Conservation (phyloP, 2,888 invertebrate species). For the Lasioglossum zephyrum region DNA sequence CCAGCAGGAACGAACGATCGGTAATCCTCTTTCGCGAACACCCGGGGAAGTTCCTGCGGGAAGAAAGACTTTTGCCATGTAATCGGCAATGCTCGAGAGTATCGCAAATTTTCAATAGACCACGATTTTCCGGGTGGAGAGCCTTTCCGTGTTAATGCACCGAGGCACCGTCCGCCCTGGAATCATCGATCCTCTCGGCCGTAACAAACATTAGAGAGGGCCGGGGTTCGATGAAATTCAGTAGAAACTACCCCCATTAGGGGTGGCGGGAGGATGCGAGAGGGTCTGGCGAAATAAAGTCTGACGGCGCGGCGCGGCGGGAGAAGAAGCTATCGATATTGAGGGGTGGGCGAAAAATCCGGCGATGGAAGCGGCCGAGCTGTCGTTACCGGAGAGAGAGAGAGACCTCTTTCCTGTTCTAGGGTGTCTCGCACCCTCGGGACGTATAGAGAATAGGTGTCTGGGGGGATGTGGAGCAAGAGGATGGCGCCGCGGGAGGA, state of each 20-base stretch:
- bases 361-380: conserved; percentile 46
- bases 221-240: conserved; percentile 12
- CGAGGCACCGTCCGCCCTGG: background rate
- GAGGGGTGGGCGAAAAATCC: conserved; percentile 50
- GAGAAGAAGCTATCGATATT: conserved; percentile 52
- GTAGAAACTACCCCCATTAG: background rate
- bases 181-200: conserved; percentile 4
- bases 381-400: conserved; percentile 46
- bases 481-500: background rate
- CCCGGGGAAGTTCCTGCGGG: background rate
- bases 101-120: conserved; percentile 1
- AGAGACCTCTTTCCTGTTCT: conserved; percentile 53
- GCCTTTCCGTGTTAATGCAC: background rate
- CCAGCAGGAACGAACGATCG: background rate
- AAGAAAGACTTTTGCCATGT: background rate
- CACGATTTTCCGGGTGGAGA: conserved; percentile 7
- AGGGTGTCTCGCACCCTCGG: conserved; percentile 63
- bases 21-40: background rate
- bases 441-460: conserved; percentile 52
- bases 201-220: background rate
- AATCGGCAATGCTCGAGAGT: background rate
- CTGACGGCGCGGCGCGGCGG: background rate
- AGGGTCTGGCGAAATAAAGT: conserved; percentile 14
- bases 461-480: conserved; percentile 1
- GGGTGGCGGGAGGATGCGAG: background rate